Evolutionary conservation across 2,888 invertebrate species (phyloP).

Genomic region (Ectemnius continuus): DNA sequence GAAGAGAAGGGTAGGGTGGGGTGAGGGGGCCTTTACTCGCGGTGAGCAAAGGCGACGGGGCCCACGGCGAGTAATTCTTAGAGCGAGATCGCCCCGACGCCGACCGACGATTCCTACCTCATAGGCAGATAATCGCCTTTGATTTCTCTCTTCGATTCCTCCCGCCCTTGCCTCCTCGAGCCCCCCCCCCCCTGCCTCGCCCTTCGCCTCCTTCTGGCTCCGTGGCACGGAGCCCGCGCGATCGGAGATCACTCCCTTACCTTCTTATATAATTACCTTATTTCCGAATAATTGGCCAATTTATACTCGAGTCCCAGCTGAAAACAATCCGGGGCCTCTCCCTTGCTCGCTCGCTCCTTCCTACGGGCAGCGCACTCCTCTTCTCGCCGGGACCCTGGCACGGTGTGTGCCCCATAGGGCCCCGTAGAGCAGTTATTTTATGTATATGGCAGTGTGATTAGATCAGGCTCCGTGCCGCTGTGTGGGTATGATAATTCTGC

Average conservation of each 20-base stretch:
- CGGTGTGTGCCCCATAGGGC: conserved; percentile 72
- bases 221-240: conserved; percentile 58
- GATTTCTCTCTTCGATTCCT: conserved; percentile 77
- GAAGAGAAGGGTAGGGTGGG: too few species aligned
- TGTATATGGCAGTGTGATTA: conserved; percentile 78
- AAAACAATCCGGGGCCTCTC: conserved; percentile 75
- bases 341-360: conserved; percentile 57
- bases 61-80: conserved; percentile 67
- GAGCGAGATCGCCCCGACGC: conserved; percentile 58
- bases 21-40: conserved; percentile 51
- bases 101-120: conserved; percentile 74
- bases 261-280: conserved; percentile 78
- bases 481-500: conserved; percentile 78
- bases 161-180: conserved; percentile 48
- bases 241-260: conserved; percentile 75
- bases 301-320: conserved; percentile 78
- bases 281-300: conserved; percentile 78
- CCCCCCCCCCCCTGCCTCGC: conserved; percentile 50
- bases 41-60: conserved; percentile 61
- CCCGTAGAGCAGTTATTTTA: conserved; percentile 77
- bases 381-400: conserved; percentile 59
- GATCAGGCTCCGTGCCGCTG: conserved; percentile 72
- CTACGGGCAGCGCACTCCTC: conserved; percentile 45
- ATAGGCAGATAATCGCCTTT: conserved; percentile 78
- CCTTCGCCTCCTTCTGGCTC: conserved; percentile 52